phyloP scores from a whole-genome alignment of 2,113 vertebrate species.

The Promerops cafer region DNA sequence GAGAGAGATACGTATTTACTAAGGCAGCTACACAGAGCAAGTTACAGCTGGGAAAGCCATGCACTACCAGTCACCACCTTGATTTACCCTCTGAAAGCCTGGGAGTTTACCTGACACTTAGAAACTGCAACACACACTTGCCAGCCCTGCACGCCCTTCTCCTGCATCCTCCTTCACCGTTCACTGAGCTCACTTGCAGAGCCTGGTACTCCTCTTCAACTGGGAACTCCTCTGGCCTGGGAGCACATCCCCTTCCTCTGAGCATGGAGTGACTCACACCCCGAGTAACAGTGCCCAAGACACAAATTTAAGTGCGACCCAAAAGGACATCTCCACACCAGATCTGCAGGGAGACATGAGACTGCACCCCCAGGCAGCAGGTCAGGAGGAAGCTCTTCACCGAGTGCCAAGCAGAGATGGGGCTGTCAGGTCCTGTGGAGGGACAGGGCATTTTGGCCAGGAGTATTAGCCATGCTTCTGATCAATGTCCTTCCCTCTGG shows the following conservation, averaged over 20 bases:
- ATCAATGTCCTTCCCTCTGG: neutral
- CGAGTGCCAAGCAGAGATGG: neutral
- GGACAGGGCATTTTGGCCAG: neutral
- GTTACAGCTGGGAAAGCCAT: constrained; percentile 38
- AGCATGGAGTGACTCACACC: accelerated
- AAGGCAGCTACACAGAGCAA: neutral
- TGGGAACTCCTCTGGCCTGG: neutral
- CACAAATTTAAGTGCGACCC: neutral
- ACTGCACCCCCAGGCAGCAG: neutral
- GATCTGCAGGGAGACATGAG: neutral
- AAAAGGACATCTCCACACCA: neutral
- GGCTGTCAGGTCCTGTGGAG: neutral
- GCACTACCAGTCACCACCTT: constrained; percentile 44
- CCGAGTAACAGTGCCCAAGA: neutral
- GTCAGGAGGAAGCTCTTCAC: neutral
- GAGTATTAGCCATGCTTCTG: neutral
- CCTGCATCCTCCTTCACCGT: neutral
- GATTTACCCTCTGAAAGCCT: neutral
- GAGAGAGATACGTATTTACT: neutral
- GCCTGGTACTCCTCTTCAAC: neutral
- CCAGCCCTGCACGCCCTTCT: neutral
- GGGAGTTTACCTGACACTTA: neutral
- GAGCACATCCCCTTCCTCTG: neutral
- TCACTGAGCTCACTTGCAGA: neutral
- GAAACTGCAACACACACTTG: neutral